These are phyloP conservation scores for Drosophila carrolli DNA, from an alignment of 1,140 invertebrate genomes.

Conservation along the genomic window DNA sequence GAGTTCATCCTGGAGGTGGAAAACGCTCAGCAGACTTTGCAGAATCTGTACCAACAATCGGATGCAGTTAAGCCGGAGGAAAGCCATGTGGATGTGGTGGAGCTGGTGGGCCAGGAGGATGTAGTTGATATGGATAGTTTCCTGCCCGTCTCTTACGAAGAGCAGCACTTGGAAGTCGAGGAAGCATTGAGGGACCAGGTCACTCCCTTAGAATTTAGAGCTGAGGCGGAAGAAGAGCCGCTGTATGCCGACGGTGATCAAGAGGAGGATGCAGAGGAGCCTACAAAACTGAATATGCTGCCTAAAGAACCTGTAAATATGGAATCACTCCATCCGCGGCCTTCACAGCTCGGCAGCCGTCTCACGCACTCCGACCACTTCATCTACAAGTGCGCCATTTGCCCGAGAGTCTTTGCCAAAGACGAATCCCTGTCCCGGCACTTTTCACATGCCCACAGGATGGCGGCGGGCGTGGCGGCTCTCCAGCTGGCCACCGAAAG, in stretches of 20 bases:
- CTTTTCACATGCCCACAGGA: constrained; percentile 47
- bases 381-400: constrained; percentile 52
- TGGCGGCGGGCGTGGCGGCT: constrained; percentile 50
- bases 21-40: constrained; percentile 50
- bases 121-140: background rate
- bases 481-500: constrained; percentile 81
- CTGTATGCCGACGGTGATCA: background rate
- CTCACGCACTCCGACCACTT: constrained; percentile 35
- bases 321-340: background rate
- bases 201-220: background rate
- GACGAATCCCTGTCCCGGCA: constrained; percentile 53
- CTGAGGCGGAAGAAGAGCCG: background rate
- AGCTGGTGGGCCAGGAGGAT: background rate
- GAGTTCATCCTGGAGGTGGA: constrained; percentile 68
- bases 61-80: constrained; percentile 2
- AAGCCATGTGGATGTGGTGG: constrained; percentile 7
- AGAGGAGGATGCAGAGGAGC: background rate
- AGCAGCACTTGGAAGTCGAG: background rate
- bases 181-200: background rate
- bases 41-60: constrained; percentile 17
- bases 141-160: background rate
- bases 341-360: constrained; percentile 50
- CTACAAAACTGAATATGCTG: background rate
- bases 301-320: constrained; percentile 2
- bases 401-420: constrained; percentile 66